Percentiles rank a stretch among this genome's conserved stretches.
Conservation (phyloP, 2,888 invertebrate species). For the Netelia inedita region DNA sequence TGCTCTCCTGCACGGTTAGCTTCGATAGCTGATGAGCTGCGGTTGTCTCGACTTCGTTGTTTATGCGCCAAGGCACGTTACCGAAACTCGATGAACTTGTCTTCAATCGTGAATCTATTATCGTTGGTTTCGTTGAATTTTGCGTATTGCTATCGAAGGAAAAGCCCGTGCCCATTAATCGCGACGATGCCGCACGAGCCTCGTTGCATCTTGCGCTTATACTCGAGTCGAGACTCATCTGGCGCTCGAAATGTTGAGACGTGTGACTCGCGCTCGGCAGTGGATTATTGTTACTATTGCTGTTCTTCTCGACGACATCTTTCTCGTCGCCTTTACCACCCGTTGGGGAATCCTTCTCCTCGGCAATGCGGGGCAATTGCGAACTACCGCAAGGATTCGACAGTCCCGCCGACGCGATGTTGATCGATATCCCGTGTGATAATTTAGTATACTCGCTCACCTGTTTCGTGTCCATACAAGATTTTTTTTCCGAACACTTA, state of each 20-base stretch:
- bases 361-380: conserved; percentile 93
- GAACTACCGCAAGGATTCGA: conserved; percentile 81
- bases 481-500: conserved; percentile 71
- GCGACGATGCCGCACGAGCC: conserved; percentile 27
- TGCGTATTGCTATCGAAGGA: conserved; percentile 58
- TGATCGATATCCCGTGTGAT: conserved; percentile 82
- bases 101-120: conserved; percentile 41
- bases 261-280: conserved; percentile 51
- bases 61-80: conserved; percentile 59
- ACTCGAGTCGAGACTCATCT: conserved; percentile 39
- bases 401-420: conserved; percentile 80
- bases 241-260: conserved; percentile 48
- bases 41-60: conserved; percentile 57
- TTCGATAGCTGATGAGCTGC: conserved; percentile 59
- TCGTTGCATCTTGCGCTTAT: conserved; percentile 19
- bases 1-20: conserved; percentile 59
- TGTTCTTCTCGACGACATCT: conserved; percentile 66
- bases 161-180: conserved; percentile 16
- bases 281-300: conserved; percentile 56
- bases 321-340: conserved; percentile 85
- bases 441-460: conserved; percentile 79
- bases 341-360: conserved; percentile 94
- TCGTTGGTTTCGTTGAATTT: conserved; percentile 51
- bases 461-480: conserved; percentile 74
- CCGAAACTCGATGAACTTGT: conserved; percentile 33